Evolutionary conservation across 2,113 vertebrate genomes (phyloP).

Genomic region (Hiodon tergisus): DNA sequence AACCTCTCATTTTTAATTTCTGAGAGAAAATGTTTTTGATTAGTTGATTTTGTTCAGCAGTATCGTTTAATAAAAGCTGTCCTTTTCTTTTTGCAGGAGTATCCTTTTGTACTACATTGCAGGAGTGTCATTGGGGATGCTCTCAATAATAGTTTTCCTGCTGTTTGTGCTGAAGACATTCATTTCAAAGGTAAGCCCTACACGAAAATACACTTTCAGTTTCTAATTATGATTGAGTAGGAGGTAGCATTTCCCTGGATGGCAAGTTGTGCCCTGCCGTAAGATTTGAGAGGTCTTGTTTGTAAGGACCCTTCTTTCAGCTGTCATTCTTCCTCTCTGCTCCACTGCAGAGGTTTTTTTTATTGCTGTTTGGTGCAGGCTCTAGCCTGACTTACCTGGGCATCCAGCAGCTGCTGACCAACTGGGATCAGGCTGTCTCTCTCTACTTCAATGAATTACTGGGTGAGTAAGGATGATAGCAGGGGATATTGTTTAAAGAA

Average conservation of each 20-base stretch:
- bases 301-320: not conserved
- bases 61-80: not conserved
- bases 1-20: not conserved
- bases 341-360: constrained; percentile 31
- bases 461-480: constrained; percentile 26
- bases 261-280: too few species aligned
- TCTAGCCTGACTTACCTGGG: constrained; percentile 34
- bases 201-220: not conserved
- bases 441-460: constrained; percentile 38
- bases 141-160: constrained; percentile 31
- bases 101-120: constrained; percentile 37
- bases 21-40: not conserved
- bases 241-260: too few species aligned
- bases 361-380: constrained; percentile 31
- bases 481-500: too few species aligned
- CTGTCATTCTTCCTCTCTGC: not conserved
- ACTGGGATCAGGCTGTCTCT: constrained; percentile 31
- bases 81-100: constrained; percentile 32
- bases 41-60: not conserved
- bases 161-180: constrained; percentile 34
- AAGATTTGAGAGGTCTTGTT: too few species aligned
- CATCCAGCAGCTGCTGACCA: constrained; percentile 28
- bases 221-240: not conserved
- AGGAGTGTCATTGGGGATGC: constrained; percentile 31
- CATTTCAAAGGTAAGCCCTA: constrained; percentile 31